Conservation (phyloP, 2,888 invertebrate species). For the Oegoconia quadripuncta region DNA sequence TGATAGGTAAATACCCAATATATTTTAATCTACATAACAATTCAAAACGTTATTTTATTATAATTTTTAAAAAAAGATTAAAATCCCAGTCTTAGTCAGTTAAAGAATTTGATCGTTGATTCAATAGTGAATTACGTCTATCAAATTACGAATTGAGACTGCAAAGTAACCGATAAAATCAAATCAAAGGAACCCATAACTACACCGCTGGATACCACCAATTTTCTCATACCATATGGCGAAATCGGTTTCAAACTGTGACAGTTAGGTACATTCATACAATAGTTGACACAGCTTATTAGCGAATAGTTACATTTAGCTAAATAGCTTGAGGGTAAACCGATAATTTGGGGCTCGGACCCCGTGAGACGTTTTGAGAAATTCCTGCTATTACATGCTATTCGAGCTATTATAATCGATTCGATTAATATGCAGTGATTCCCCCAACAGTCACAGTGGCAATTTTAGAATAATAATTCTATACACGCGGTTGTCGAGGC, state of each 20-base stretch:
- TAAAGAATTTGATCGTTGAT: no score
- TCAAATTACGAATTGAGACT: constrained; percentile 8
- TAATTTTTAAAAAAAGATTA: no score
- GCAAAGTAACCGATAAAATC: background rate
- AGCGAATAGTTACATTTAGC: constrained; percentile 59
- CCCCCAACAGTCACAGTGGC: constrained; percentile 18
- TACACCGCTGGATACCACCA: constrained; percentile 32
- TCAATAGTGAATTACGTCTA: background rate
- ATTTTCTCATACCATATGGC: constrained; percentile 43
- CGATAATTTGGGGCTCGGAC: constrained; percentile 63
- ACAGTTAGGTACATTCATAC: constrained; percentile 40
- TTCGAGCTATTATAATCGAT: constrained; percentile 49
- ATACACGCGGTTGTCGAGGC: constrained; percentile 1
- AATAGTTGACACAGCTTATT: constrained; percentile 67
- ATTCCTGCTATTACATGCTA: constrained; percentile 35
- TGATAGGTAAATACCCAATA: no score
- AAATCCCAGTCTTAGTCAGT: no score
- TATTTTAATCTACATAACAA: no score
- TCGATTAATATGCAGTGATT: constrained; percentile 61
- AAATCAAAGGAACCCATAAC: constrained; percentile 7
- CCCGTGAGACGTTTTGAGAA: constrained; percentile 43
- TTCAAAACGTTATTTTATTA: no score
- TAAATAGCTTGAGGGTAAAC: constrained; percentile 65
- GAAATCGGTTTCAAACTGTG: constrained; percentile 40
- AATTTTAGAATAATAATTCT: constrained; percentile 7